Base-by-base conservation (phyloP, 2,888 invertebrate genomes). In the Dysmachus trigonus region DNA sequence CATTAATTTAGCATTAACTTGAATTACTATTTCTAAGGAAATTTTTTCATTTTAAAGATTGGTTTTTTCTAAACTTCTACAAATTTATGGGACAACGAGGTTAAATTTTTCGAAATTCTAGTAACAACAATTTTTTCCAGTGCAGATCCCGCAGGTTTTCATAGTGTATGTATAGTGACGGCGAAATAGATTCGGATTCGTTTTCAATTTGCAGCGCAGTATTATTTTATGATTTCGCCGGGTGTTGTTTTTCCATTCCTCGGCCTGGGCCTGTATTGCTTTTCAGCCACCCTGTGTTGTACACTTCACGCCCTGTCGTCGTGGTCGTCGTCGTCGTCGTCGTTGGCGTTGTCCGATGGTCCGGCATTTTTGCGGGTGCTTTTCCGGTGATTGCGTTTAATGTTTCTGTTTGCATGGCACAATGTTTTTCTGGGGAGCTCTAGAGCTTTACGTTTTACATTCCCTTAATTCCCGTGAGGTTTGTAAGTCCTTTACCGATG, bases 371-470 rank as follows among this genome's bases (percentile, higher is more conserved):
- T 62, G 72, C 38, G 72, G 83, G 41, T 72, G 83, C 72, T 83
- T 83, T 83, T 83, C 83, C 83, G 83, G 83, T 53, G 71, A 83
- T 83, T 83, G 83, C 62, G 83, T 83, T 83, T 83, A 83, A 83
- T 83, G 83, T 72, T 83, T 72, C 72, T 83, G 83, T 83, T 83
- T 83, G 35, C 83, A 83, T 72, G 83, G 38, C 41, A 72, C 83
- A 83, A n/a, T 72, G 83, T 83, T 83, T 83, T 71, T 38, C 83
- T 47, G 72, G 72, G 72, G 15, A 83, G 83, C 83, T 83, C 71
- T 72, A 13, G 22, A 41, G 83, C 72, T 83, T 71, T 41, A 83
- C 83, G 31, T 83, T 83, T 83, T 83, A 83, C 41, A 38, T 35
- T 41, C 15, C 83, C 38, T 71, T 72, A 71, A 72, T 83, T 83